Conservation (phyloP, 1,140 invertebrate species). For the Muscidifurax raptorellus region DNA sequence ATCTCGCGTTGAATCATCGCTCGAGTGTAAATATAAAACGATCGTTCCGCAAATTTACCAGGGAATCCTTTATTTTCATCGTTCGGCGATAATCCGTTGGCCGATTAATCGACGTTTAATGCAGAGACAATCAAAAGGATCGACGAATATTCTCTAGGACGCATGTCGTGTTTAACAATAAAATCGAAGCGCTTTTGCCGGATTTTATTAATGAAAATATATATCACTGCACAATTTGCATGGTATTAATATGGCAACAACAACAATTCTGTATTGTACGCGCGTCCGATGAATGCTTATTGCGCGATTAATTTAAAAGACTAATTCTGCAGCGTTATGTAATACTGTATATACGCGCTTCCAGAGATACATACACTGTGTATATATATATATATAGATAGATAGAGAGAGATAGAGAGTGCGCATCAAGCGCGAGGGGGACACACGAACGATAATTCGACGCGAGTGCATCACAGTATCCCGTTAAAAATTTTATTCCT, state of each 20-base stretch:
- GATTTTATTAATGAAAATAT: conserved; percentile 46
- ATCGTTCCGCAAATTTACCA: background rate
- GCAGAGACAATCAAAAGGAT: background rate
- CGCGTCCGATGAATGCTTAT: conserved; percentile 43
- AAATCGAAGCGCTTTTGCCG: conserved; percentile 27
- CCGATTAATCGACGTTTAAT: background rate
- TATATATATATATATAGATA: too few relatives aligned
- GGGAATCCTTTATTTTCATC: background rate
- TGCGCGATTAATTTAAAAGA: conserved; percentile 49
- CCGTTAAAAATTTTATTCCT: conserved; percentile 13
- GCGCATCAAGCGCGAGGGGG: too few relatives aligned
- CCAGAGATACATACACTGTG: too few relatives aligned
- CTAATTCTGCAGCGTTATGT: conserved; percentile 29
- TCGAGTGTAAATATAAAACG: background rate
- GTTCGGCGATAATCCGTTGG: background rate
- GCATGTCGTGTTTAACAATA: conserved; percentile 38
- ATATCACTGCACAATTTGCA: conserved; percentile 42
- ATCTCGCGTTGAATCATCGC: background rate
- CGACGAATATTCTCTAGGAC: background rate
- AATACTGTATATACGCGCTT: background rate
- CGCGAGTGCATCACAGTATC: background rate
- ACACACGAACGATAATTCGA: background rate
- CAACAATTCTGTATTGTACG: background rate
- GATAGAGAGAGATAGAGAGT: too few relatives aligned
- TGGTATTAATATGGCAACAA: conserved; percentile 48